Evolutionary conservation across 1,140 invertebrate species (phyloP), one percentile per base, ranked within the genome.

Genomic region (Plodia interpunctella): DNA sequence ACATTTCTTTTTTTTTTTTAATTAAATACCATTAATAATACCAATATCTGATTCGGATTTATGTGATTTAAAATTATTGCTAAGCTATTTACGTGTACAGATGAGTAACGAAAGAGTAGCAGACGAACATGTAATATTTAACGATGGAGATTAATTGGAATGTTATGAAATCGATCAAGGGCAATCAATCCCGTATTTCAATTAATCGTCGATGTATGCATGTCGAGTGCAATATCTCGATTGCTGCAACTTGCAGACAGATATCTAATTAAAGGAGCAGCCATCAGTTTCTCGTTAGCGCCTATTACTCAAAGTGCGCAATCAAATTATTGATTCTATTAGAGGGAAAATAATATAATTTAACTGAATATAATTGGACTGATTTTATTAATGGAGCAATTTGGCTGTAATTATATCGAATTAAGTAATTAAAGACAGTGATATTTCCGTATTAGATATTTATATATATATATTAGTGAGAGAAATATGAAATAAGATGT

Each of bases 221-320:
- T 44, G 38, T 44, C 38, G n/a, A 54, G 58, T 57, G 60, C 68
- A 81, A 78, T 78, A 77, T 62, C 70, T 62, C 63, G 67, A 65
- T 72, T 66, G 70, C 73, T 79, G 70, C 56, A 75, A 73, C 72
- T 74, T 72, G 70, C 70, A 71, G 74, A 83, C 80, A 80, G 72
- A 72, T 76, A 80, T 79, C 71, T 75, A 84, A 87, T 87, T 82
- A 84, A 66, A 70, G 74, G 67, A 69, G 70, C 74, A 78, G 54
- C 68, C 65, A 70, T 76, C 76, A 71, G 70, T 70, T 55, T 55
- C 56, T 57, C 62, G 55, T 64, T 66, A 63, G 21, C 63, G 49
- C 52, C 55, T 35, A 57, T 17, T 62, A 44, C 2, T 44, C 13
- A 44, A 44, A 44, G 38, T 44, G 38, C 13, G 13, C 38, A 44